phyloP scores from a whole-genome alignment of 2,113 vertebrate species.

The Furnarius figulus region DNA sequence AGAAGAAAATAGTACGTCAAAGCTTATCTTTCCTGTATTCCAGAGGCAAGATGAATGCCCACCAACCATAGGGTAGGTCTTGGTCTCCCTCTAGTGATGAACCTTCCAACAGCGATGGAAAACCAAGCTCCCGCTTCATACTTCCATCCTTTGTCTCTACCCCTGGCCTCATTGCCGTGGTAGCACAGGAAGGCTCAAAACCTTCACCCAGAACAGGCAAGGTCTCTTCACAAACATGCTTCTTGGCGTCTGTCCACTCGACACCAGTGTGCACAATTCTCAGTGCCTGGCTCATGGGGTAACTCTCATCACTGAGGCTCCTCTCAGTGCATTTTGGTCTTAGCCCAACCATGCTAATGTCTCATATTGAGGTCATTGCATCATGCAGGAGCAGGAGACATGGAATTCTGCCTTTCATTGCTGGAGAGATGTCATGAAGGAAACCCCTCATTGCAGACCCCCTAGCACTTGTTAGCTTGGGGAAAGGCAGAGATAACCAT shows the following conservation, averaged over 20 bases:
- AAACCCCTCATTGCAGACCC: not conserved
- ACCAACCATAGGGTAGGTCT: not conserved
- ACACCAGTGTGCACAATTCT: not conserved
- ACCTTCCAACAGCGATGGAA: not conserved
- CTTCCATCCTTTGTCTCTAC: rapidly evolving
- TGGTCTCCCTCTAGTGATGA: conserved; percentile 53
- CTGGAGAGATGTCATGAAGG: not conserved
- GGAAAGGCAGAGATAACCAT: not conserved
- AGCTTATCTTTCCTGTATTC: not conserved
- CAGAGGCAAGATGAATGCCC: not conserved
- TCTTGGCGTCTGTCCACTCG: not conserved
- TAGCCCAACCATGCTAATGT: rapidly evolving
- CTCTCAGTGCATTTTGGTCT: not conserved
- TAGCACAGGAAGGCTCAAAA: not conserved
- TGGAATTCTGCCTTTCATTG: not conserved
- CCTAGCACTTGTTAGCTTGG: not conserved
- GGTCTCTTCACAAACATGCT: not conserved
- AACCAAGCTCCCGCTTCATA: not conserved
- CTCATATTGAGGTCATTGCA: not conserved
- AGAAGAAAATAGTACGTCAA: not conserved
- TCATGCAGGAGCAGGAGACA: not conserved
- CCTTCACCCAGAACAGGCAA: not conserved
- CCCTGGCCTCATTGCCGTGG: rapidly evolving
- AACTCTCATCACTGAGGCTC: not conserved
- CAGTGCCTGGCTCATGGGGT: not conserved